phyloP scores from a whole-genome alignment of 2,888 invertebrate genomes.

The Glaucopsyche alexis region DNA sequence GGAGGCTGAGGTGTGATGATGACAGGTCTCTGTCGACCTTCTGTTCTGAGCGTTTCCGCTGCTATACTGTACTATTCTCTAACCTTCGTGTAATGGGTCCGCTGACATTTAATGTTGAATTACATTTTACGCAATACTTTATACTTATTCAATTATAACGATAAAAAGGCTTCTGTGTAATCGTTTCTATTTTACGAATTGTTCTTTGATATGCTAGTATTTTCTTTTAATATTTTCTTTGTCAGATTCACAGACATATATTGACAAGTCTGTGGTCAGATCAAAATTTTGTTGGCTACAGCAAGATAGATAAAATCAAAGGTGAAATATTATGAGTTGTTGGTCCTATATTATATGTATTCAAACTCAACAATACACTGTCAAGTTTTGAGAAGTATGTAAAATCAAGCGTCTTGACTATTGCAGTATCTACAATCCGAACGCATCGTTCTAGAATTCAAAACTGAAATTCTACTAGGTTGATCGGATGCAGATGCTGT shows the following conservation, averaged over 20 bases:
- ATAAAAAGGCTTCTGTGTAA: neutral
- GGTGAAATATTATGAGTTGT: neutral
- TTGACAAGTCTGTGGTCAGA: too few species aligned
- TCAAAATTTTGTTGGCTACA: too few species aligned
- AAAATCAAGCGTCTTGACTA: neutral
- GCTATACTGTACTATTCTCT: too few species aligned
- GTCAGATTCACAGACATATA: too few species aligned
- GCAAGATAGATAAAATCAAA: too few species aligned
- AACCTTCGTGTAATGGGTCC: constrained; percentile 15
- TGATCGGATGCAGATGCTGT: neutral
- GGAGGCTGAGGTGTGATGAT: neutral
- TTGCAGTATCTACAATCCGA: neutral
- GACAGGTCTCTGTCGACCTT: constrained; percentile 8
- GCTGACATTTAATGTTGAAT: constrained; percentile 17
- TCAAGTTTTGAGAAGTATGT: neutral
- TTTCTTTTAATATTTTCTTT: too few species aligned
- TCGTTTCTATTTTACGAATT: neutral
- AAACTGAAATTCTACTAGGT: neutral
- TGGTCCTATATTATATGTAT: neutral
- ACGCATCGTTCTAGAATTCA: neutral
- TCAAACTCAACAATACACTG: neutral
- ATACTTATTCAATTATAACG: constrained; percentile 8
- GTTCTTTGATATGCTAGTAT: too few species aligned
- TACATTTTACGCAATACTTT: constrained; percentile 14
- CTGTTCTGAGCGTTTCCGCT: constrained; percentile 14